These are phyloP conservation scores for Drosophila buzzatii DNA, from an alignment of 2,888 invertebrate genomes.

Conservation along the genomic window DNA sequence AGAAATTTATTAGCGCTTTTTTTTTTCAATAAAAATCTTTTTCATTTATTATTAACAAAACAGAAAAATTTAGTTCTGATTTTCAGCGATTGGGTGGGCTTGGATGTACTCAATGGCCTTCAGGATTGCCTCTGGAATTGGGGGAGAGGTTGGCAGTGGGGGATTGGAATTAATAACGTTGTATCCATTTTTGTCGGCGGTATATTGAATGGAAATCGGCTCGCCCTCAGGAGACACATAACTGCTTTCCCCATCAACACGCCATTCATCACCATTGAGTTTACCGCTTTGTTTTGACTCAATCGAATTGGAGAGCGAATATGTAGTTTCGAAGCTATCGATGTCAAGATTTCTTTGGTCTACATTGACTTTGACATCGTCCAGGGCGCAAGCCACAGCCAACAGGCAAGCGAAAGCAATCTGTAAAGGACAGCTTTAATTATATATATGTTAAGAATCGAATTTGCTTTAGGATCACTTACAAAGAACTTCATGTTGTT, in stretches of 20 bases:
- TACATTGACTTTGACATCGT: conserved; percentile 57
- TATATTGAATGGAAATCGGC: conserved; percentile 38
- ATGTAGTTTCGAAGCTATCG: conserved; percentile 42
- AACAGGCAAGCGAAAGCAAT: conserved; percentile 77
- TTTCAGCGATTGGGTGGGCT: conserved; percentile 43
- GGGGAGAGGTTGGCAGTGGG: conserved; percentile 76
- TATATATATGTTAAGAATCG: not conserved
- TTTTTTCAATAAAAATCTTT: not conserved
- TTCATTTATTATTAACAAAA: conserved; percentile 43
- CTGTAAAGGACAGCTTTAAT: conserved; percentile 42
- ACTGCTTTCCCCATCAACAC: conserved; percentile 45
- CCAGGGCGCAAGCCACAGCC: conserved; percentile 67
- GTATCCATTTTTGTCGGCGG: conserved; percentile 76
- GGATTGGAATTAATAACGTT: conserved; percentile 64
- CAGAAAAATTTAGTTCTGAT: conserved; percentile 34
- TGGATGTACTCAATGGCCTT: conserved; percentile 59
- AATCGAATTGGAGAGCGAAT: not conserved
- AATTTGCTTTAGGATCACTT: conserved; percentile 33
- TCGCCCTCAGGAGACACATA: conserved; percentile 78
- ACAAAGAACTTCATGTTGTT: conserved; percentile 71
- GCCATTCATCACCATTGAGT: conserved; percentile 49
- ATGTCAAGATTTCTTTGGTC: conserved; percentile 57
- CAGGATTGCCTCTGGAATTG: conserved; percentile 72
- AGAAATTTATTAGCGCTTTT: not conserved
- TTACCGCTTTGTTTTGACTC: conserved; percentile 17